Evolutionary conservation across 2,888 invertebrate species (phyloP), one percentile per base, ranked within the genome.

Genomic region (Machimus rusticus): DNA sequence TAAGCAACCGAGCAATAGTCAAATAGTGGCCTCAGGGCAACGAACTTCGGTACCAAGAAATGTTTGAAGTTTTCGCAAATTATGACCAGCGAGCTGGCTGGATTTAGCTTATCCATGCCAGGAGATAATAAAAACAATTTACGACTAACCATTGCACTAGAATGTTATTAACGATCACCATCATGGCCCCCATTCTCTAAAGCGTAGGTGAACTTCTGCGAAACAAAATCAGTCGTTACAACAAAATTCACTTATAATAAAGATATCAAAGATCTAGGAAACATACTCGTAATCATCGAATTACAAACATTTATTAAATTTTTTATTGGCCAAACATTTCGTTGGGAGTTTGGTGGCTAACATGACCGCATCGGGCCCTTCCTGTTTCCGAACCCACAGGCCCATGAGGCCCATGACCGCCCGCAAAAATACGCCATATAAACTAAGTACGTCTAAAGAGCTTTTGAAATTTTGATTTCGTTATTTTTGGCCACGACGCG

Each of bases 61-160:
- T 51, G 34, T 37, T 43, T 37, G 78, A 39, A 76, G 37, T 31
- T 78, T 78, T 19, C 14, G 43, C 51, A 51, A 51, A 51, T 5
- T 14, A 51, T 51, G 12, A 12, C 12, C 43, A 43, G 1, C 43
- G 43, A 12, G 12, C 43, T n/a, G 14, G n/a, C n/a, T 51, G n/a
- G 34, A 6, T 34, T 34, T 34, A 2, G 46, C n/a, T 51, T 51
- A 39, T 78, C 39, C 39, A 78, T 79, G 79, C 28, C 79, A 51
- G 28, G 6, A 79, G 31, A 46, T 79, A 79, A 79, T 79, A 79
- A 79, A 79, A 51, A 0, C 28, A 79, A 79, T 79, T 79, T 79
- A 79, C 28, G 46, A 55, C 28, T 28, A 79, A 55, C 51, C 12
- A 16, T 46, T 51, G 51, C 51, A 51, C 31, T 79, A 28, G 31